Evolutionary conservation across 2,113 vertebrate genomes (phyloP).

Genomic region (Prietella phreatophila): DNA sequence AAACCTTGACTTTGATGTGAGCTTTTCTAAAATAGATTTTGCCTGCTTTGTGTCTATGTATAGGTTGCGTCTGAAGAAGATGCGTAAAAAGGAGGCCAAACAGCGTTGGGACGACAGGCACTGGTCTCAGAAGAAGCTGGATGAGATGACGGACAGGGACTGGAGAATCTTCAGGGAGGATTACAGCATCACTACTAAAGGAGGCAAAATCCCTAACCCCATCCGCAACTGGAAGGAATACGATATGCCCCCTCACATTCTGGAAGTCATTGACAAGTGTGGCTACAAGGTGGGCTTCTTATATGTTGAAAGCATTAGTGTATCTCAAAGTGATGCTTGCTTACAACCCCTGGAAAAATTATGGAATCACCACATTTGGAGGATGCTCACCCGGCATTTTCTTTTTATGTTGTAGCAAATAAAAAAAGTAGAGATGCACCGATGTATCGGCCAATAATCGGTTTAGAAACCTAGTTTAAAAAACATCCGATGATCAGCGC

Average conservation of each 20-base stretch:
- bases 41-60: neutral
- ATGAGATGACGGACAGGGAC: slow-evolving; percentile 97
- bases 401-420: too few species aligned
- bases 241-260: slow-evolving; percentile 86
- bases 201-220: slow-evolving; percentile 97
- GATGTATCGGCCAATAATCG: too few species aligned
- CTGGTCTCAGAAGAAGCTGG: slow-evolving; percentile 98
- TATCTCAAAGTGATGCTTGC: neutral
- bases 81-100: slow-evolving; percentile 96
- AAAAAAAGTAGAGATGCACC: too few species aligned
- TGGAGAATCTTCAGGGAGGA: slow-evolving; percentile 97
- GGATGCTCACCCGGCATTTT: too few species aligned
- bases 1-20: neutral
- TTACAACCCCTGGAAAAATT: too few species aligned
- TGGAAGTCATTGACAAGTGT: slow-evolving; percentile 97
- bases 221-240: slow-evolving; percentile 99
- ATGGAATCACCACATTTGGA: too few species aligned
- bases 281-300: slow-evolving; percentile 86
- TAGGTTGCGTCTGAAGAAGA: slow-evolving; percentile 88
- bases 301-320: neutral
- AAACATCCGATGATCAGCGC: too few species aligned
- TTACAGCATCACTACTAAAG: slow-evolving; percentile 98
- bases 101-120: slow-evolving; percentile 98
- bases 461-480: too few species aligned
- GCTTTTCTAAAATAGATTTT: neutral